phyloP scores from a whole-genome alignment of 2,113 vertebrate species.

The Fulmarus glacialis region DNA sequence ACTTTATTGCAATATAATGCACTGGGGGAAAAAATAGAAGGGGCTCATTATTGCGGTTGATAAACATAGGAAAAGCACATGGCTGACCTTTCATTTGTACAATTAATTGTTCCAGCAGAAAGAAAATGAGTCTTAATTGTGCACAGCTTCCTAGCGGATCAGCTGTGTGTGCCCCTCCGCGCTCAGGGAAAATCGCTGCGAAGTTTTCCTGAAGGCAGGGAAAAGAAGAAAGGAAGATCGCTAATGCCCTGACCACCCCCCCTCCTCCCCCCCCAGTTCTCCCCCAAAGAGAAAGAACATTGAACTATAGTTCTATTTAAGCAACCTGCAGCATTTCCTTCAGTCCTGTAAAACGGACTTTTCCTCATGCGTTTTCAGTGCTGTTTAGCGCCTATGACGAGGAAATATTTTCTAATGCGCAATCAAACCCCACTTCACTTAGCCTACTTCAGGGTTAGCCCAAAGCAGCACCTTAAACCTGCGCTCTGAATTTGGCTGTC shows the following conservation, averaged over 20 bases:
- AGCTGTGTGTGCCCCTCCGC: background rate
- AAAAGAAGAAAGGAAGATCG: background rate
- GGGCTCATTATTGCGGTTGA: slow-evolving; percentile 43
- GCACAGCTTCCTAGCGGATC: slow-evolving; percentile 47
- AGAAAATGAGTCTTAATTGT: slow-evolving; percentile 52
- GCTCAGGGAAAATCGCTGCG: background rate
- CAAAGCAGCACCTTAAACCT: background rate
- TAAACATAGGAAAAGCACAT: slow-evolving; percentile 56
- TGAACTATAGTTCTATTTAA: background rate
- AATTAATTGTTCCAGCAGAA: slow-evolving; percentile 59
- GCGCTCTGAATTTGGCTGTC: background rate
- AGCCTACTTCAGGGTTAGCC: background rate
- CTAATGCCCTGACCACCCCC: background rate
- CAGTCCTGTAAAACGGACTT: background rate
- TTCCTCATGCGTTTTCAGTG: background rate
- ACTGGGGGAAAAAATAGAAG: slow-evolving; percentile 12
- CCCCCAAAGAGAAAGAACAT: background rate
- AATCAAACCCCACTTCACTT: background rate
- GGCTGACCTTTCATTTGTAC: slow-evolving; percentile 60
- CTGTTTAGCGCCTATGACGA: background rate
- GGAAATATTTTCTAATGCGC: background rate
- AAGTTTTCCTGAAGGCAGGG: slow-evolving; percentile 14
- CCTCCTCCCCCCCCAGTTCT: background rate
- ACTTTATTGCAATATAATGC: background rate
- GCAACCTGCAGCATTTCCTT: background rate